Evolutionary conservation across 2,888 invertebrate species (phyloP), one percentile per base, ranked within the genome.

Genomic region (Mylabris sibirica): DNA sequence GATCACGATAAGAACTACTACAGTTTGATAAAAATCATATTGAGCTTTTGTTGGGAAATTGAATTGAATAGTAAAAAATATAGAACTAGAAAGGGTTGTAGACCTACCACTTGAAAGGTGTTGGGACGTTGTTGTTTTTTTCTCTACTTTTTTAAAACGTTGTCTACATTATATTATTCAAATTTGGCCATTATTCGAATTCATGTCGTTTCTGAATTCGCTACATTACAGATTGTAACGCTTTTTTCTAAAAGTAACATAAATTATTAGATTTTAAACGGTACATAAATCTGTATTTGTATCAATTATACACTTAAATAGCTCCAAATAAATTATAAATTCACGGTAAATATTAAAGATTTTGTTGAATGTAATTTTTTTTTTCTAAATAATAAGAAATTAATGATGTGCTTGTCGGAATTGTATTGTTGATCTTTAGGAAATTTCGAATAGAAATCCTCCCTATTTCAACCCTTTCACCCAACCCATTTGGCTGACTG

Each of bases 1-100:
- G 74, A 82, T 83, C 81, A 81, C 80, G 82, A 83, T 82, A 81
- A 82, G 79, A 78, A 75, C 75, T 77, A 34, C 76, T 73, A 69
- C 69, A 74, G 67, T 74, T 71, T 44, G 49, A 65, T 65, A 65
- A 64, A 65, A 70, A 64, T 67, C 67, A 49, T 12, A 53, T 53
- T 24, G 53, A 24, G 22, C 22, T 53, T 22, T 53, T 53, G 22
- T 22, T 53, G 53, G 53, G 53, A 53, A 22, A 53, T 53, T 12
- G 9, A 49, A 44, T 44, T 44, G 20, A 20, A 49, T 17, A 9
- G 20, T 8, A 22, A 11, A 49, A 17, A n/a, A n/a, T n/a, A 20
- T 2, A 20, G 9, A 22, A 11, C 2, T 9, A 14, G 22, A 53
- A 22, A 53, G 24, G n/a, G n/a, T 6, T 22, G n/a, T n/a, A 12